Conservation (phyloP, 2,888 invertebrate species). For the Machimus atricapillus region DNA sequence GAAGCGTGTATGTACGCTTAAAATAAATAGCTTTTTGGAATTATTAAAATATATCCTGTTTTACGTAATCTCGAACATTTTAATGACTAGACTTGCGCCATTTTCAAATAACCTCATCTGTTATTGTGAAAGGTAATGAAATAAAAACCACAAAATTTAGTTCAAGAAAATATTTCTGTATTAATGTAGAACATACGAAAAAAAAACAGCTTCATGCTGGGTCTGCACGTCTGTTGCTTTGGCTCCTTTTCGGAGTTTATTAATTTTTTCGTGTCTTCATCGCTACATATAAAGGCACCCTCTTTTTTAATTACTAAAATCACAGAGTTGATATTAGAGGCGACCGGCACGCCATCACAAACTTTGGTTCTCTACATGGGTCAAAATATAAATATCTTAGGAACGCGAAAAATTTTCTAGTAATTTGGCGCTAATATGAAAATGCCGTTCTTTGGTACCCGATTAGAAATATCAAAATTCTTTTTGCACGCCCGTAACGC, state of each 20-base stretch:
- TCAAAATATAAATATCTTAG: not conserved
- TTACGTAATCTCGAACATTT: too few species aligned
- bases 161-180: not conserved
- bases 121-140: not conserved
- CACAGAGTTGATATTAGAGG: conserved; percentile 29
- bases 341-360: not conserved
- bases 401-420: not conserved
- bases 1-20: too few species aligned
- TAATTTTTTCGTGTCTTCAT: not conserved
- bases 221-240: not conserved
- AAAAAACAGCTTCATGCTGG: not conserved
- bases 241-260: not conserved
- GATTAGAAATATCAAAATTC: too few species aligned
- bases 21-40: too few species aligned
- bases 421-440: not conserved
- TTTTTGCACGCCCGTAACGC: too few species aligned
- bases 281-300: conserved; percentile 27
- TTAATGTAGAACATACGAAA: not conserved
- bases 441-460: not conserved
- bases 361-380: not conserved
- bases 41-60: too few species aligned
- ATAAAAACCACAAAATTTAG: not conserved
- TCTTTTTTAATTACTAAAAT: not conserved
- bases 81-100: too few species aligned
- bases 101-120: too few species aligned